Evolutionary conservation across 2,888 invertebrate genomes (phyloP).

Genomic region (Fissipunctia ypsillon): DNA sequence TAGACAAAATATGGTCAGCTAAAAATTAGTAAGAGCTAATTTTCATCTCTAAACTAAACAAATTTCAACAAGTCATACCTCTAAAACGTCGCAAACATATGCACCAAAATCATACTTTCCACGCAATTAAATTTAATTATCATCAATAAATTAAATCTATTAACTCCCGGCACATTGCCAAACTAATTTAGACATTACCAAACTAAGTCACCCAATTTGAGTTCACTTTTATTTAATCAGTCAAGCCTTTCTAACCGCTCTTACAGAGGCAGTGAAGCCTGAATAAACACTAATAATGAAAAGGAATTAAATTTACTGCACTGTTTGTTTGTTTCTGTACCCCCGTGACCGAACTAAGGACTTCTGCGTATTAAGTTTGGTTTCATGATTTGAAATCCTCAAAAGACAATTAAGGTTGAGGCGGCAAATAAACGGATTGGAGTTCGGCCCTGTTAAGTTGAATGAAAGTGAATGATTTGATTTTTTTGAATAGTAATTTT

Average conservation of each 20-base stretch:
- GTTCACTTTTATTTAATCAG: conserved; percentile 57
- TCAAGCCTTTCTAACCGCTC: conserved; percentile 47
- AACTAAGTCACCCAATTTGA: conserved; percentile 54
- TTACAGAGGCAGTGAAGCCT: conserved; percentile 55
- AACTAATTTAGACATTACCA: no score
- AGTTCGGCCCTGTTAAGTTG: conserved; percentile 9
- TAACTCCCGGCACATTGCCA: conserved; percentile 43
- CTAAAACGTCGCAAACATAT: not conserved
- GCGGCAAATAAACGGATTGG: conserved; percentile 23
- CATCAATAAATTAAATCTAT: conserved; percentile 36
- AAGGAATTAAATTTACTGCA: conserved; percentile 71
- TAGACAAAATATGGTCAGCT: not conserved
- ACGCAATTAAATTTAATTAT: conserved; percentile 32
- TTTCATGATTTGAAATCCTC: conserved; percentile 59
- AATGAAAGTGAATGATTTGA: conserved; percentile 6
- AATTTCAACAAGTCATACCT: not conserved
- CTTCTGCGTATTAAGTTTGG: conserved; percentile 63
- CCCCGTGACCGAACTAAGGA: conserved; percentile 65
- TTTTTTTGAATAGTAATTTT: no score
- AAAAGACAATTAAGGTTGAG: conserved; percentile 60
- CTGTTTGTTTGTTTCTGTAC: conserved; percentile 70
- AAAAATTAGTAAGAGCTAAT: not conserved
- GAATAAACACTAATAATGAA: conserved; percentile 71
- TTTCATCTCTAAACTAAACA: not conserved
- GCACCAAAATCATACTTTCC: conserved; percentile 33